Evolutionary conservation across 1,140 invertebrate species (phyloP).

Genomic region (Caenorhabditis briggsae): DNA sequence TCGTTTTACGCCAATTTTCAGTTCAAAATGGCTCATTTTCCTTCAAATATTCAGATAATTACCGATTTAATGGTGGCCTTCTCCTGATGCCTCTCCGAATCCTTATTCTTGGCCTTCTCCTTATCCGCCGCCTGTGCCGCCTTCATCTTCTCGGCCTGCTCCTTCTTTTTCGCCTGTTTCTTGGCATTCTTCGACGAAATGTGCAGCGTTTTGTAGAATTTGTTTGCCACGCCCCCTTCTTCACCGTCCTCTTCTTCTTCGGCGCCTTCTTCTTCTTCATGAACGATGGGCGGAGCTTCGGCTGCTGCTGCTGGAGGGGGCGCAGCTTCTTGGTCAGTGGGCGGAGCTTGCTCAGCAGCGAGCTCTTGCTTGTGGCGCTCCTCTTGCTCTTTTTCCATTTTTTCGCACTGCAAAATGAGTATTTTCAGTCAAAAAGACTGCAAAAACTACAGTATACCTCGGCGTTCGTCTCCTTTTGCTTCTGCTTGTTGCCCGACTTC

Average conservation of each 20-base stretch:
- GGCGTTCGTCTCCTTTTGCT: too few relatives aligned
- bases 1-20: not conserved
- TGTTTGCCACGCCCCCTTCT: not conserved
- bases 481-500: too few relatives aligned
- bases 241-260: not conserved
- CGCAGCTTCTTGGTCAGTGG: not conserved
- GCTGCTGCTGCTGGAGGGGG: not conserved
- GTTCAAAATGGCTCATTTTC: not conserved
- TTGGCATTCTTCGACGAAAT: conserved; percentile 46
- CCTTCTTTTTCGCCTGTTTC: conserved; percentile 64
- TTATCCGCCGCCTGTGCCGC: conserved; percentile 46
- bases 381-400: conserved; percentile 47
- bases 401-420: conserved; percentile 8
- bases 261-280: not conserved
- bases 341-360: not conserved
- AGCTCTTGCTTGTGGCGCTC: conserved; percentile 52
- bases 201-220: conserved; percentile 55
- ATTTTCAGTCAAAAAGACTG: not conserved
- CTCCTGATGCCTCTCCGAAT: conserved; percentile 49
- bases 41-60: not conserved
- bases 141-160: conserved; percentile 52
- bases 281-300: too few relatives aligned
- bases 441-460: too few relatives aligned
- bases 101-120: conserved; percentile 13
- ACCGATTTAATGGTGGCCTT: conserved; percentile 40